phyloP scores from a whole-genome alignment of 2,797 vertebrate genomes.

The Acipenser transmontanus region DNA sequence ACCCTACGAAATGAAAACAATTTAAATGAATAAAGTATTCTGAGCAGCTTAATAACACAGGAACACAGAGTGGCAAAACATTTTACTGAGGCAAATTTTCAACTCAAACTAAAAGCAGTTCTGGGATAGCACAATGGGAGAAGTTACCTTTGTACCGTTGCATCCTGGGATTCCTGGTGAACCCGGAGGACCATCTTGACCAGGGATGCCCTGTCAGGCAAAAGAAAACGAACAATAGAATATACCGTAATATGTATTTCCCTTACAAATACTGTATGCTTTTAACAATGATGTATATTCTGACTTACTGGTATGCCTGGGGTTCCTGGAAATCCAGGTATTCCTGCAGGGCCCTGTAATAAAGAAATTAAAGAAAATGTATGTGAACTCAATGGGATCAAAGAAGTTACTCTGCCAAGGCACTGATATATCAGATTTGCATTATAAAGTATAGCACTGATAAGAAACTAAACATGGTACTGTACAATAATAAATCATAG shows the following conservation, averaged over 20 bases:
- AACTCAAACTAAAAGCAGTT: not conserved
- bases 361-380: slow-evolving; percentile 23
- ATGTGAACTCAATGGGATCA: no score
- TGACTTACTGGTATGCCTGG: slow-evolving; percentile 87
- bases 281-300: slow-evolving; percentile 9
- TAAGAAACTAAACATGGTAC: no score
- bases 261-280: not conserved
- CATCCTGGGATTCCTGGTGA: slow-evolving; percentile 86
- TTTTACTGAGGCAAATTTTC: no score
- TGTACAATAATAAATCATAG: no score
- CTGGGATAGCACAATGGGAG: not conserved
- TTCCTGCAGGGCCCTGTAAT: slow-evolving; percentile 77
- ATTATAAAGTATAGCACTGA: no score
- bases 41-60: not conserved
- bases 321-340: slow-evolving; percentile 83
- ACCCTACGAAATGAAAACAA: slow-evolving; percentile 60
- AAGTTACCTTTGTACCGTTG: slow-evolving; percentile 89
- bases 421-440: no score
- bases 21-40: slow-evolving; percentile 7
- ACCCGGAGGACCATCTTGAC: slow-evolving; percentile 87
- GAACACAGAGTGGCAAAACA: no score
- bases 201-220: slow-evolving; percentile 80
- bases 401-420: no score
- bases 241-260: not conserved
- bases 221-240: slow-evolving; percentile 7